phyloP scores from a whole-genome alignment of 2,113 vertebrate genomes.

The Pluvialis apricaria region DNA sequence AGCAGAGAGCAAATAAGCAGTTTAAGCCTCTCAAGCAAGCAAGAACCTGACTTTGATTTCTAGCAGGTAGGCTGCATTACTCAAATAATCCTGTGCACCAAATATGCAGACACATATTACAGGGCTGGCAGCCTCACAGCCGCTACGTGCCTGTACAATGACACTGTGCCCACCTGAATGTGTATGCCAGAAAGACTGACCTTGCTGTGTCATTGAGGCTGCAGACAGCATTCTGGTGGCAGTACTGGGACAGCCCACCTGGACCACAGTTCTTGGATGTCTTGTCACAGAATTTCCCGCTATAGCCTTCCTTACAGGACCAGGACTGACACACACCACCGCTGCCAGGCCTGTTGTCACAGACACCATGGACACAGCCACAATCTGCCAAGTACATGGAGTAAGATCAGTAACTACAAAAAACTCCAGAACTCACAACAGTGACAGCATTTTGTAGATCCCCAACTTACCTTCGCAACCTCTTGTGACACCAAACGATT shows the following conservation, averaged over 20 bases:
- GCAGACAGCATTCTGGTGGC: slow-evolving; percentile 84
- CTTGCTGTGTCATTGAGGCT: slow-evolving; percentile 56
- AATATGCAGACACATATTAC: not conserved
- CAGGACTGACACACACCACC: slow-evolving; percentile 81
- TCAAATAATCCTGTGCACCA: not conserved
- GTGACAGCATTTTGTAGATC: not conserved
- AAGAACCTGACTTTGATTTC: not conserved
- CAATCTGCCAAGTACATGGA: slow-evolving; percentile 77
- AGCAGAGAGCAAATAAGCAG: not conserved
- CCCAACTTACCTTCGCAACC: not conserved
- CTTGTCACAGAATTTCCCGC: slow-evolving; percentile 85
- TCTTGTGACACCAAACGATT: not conserved
- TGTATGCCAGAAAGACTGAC: slow-evolving; percentile 29
- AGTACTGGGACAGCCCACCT: slow-evolving; percentile 68
- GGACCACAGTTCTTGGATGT: slow-evolving; percentile 72
- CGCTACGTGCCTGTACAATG: not conserved
- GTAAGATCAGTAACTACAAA: not conserved
- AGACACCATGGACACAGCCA: slow-evolving; percentile 87
- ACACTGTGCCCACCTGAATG: fast-evolving
- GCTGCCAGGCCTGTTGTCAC: slow-evolving; percentile 92
- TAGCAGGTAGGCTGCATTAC: not conserved
- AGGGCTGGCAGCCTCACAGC: not conserved
- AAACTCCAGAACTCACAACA: not conserved
- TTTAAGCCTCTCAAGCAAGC: not conserved
- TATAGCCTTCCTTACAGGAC: slow-evolving; percentile 82